Base-by-base conservation (phyloP, 1,140 invertebrate genomes). In the Hirudo medicinalis region DNA sequence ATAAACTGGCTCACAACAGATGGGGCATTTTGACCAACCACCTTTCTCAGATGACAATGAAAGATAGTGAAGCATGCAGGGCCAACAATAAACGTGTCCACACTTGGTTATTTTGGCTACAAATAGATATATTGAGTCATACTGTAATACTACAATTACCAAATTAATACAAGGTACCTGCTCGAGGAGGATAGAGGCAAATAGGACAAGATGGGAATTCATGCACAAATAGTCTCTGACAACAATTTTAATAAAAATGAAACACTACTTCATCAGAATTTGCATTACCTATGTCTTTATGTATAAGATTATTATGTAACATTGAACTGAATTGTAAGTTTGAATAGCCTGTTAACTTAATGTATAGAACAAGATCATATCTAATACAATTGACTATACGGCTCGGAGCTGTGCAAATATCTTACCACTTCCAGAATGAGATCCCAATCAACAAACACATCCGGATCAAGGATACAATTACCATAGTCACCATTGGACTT, bases 41-140 rank as follows among this genome's bases (percentile, higher is more conserved):
- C 72, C 72, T 72, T 77, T 77, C 67, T 79, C 78, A 60, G 88
- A 88, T 22, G 57, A 63, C 2, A 93, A 81, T 22, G 90, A 75
- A 20, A 94, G 83, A 82, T 97, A 97, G 80, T 96, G 94, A 27
- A 97, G 85, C 76, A 96, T 87, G 79, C 94, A 98, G 0, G 91
- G 85, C 91, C 91, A 97, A 80, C 94, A 98, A 79, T 91, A 97
- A 72, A 94, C 88, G 80, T 97, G 94, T 29, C 94, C 94, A 83
- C 94, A 98, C 49, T 88, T 86, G 0, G 92, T 94, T 78, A 97
- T 91, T 83, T 94, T 91, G 4, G 88, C 92, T 75, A 63, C 6
- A 63, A 63, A 63, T 63, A 1, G 17, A 63, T 20, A 22, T n/a
- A n/a, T n/a, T n/a, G 15, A 63, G 1, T 15, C 57, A 63, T 63